Base-by-base conservation (phyloP, 2,113 vertebrate genomes). In the Amblyornis subalaris region DNA sequence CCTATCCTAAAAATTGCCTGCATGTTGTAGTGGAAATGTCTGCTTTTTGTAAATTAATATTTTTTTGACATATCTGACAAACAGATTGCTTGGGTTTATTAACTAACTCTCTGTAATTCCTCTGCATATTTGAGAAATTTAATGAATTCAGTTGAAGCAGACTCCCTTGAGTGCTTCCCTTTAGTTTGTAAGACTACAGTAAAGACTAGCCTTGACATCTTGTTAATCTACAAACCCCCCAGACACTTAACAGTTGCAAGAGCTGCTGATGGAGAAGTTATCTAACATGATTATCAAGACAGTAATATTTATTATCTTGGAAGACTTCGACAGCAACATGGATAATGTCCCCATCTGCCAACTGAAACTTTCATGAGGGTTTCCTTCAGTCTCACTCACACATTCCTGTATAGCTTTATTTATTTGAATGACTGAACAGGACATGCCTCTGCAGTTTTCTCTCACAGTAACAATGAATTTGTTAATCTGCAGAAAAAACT, bases 71-170 rank as follows among this genome's bases (percentile, higher is more conserved):
- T 69, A 93, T 90, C 94, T 95, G 70, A 85, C 57, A 85, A 91
- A 44, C 72, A 81, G 72, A 92, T 95, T 95, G 86, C 42, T 51
- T 40, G 33, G 48, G 74, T 95, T 96, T 69, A 78, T 97, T 97
- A 96, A 92, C 82, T 95, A 95, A 86, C 89, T 95, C 64, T 79
- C 82, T 90, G 77, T 96, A 89, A 95, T 94, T 96, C 92, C 62
- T 93, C 84, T 97, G 82, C 85, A 95, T 97, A 94, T 92, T 95
- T 97, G 87, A 96, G 82, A 95, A 90, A 96, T 91, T 78, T 93
- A 95, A 96, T 93, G 33, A 95, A 88, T 76, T 91, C 44, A 12
- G 47, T 36, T 71, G 54, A 87, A 89, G 42, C 19, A 82, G 61
- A 53, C 12, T 91, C 87, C 67, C 81, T 82, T 35, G 66, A 60